phyloP scores from a whole-genome alignment of 2,113 vertebrate genomes.

The Prionailurus viverrinus region DNA sequence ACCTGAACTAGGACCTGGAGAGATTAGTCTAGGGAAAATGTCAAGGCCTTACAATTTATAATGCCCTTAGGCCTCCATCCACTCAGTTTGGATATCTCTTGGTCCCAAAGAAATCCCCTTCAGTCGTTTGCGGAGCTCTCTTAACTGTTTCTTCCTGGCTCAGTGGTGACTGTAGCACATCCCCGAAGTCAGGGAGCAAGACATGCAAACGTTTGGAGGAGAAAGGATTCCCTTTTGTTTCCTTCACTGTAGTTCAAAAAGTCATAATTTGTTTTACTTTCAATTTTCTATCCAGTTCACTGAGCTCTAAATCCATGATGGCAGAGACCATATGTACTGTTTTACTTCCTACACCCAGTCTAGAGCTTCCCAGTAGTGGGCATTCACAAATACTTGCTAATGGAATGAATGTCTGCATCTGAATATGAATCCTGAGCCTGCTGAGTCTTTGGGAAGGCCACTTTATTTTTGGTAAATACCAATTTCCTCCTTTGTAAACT shows the following conservation, averaged over 20 bases:
- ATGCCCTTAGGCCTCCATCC: background rate
- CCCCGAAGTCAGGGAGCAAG: background rate
- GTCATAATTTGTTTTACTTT: background rate
- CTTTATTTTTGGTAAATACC: background rate
- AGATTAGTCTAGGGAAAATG: background rate
- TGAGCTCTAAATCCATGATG: background rate
- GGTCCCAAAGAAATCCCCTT: background rate
- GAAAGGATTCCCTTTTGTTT: background rate
- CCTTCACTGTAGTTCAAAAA: background rate
- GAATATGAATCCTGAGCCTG: background rate
- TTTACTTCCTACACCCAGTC: background rate
- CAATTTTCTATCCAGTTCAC: background rate
- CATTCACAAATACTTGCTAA: background rate
- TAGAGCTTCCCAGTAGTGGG: background rate
- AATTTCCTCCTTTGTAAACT: background rate
- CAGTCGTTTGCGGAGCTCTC: background rate
- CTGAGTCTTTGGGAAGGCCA: background rate
- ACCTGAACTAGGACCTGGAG: background rate
- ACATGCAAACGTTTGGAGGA: background rate
- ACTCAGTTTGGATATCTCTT: background rate
- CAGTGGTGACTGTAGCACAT: background rate
- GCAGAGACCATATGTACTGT: background rate
- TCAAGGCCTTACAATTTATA: conserved; percentile 18
- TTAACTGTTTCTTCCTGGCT: too few relatives aligned
- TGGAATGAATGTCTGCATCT: background rate